Evolutionary conservation across 2,888 invertebrate species (phyloP).

Genomic region (Lithophane semibrunnea): DNA sequence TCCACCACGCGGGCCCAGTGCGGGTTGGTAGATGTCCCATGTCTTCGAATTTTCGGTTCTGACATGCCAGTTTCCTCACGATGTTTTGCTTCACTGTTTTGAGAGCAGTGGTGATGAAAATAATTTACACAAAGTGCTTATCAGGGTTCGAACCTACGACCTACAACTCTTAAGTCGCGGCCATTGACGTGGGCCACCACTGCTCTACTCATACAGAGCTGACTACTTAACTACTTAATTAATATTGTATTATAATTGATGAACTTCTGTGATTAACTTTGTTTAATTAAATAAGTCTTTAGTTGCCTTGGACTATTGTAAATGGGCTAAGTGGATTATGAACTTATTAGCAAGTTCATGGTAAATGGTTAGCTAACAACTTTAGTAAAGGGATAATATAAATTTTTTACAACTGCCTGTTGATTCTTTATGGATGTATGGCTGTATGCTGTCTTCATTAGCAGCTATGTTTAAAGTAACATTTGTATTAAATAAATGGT

Average conservation of each 20-base stretch:
- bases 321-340: constrained; percentile 21
- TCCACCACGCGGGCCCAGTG: too few relatives aligned
- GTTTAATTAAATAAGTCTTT: not conserved
- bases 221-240: not conserved
- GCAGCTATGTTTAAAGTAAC: not conserved
- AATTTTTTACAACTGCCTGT: not conserved
- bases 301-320: constrained; percentile 5
- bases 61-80: too few relatives aligned
- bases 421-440: not conserved
- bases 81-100: too few relatives aligned
- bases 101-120: too few relatives aligned
- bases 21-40: too few relatives aligned
- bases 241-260: not conserved
- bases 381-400: constrained; percentile 5
- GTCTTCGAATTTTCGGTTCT: too few relatives aligned
- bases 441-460: constrained; percentile 8
- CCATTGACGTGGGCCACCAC: too few relatives aligned
- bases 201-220: not conserved
- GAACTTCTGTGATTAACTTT: not conserved
- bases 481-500: not conserved
- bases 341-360: constrained; percentile 13
- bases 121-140: too few relatives aligned
- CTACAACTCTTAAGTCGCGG: too few relatives aligned
- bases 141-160: too few relatives aligned
- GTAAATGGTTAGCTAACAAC: constrained; percentile 15